Percentiles rank a stretch among this genome's conserved stretches.
Conservation (phyloP, 2,888 invertebrate species). For the Merodon equestris region DNA sequence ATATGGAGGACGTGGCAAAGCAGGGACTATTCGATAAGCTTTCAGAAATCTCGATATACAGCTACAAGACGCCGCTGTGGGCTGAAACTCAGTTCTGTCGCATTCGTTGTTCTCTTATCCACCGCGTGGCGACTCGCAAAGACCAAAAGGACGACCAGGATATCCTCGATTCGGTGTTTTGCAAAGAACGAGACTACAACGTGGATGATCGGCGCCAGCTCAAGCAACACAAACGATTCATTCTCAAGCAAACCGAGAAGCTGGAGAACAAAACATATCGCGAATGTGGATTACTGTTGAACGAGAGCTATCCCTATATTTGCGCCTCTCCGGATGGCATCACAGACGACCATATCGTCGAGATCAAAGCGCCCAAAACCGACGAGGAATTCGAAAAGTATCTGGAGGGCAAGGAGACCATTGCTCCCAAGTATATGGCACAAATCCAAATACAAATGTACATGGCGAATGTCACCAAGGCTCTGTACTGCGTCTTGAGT, state of each 20-base stretch:
- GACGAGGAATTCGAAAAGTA: conserved; percentile 79
- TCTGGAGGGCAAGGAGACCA: conserved; percentile 76
- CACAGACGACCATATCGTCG: conserved; percentile 78
- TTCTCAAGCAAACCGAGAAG: conserved; percentile 78
- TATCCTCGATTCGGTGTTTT: conserved; percentile 75
- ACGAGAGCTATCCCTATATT: conserved; percentile 76
- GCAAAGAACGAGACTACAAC: conserved; percentile 75
- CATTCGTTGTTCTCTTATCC: conserved; percentile 76
- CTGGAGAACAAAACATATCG: conserved; percentile 77
- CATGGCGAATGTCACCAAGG: conserved; percentile 77
- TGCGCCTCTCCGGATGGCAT: conserved; percentile 78
- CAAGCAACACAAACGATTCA: conserved; percentile 78
- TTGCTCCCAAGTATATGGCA: conserved; percentile 78
- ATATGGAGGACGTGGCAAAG: conserved; percentile 76
- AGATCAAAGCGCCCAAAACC: conserved; percentile 78
- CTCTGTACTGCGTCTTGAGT: conserved; percentile 77
- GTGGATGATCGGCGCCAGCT: conserved; percentile 75
- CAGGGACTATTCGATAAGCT: conserved; percentile 75
- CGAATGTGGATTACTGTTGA: conserved; percentile 76
- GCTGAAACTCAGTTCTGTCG: conserved; percentile 77
- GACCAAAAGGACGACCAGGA: conserved; percentile 74
- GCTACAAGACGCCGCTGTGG: conserved; percentile 76
- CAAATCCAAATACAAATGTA: conserved; percentile 79
- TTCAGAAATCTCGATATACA: conserved; percentile 73
- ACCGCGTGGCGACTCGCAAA: conserved; percentile 75